A percentile compares a stretch with the other conserved stretches of the same genome.
Evolutionary conservation across 1,140 invertebrate genomes (phyloP).

Genomic region (Dermatophagoides farinae): DNA sequence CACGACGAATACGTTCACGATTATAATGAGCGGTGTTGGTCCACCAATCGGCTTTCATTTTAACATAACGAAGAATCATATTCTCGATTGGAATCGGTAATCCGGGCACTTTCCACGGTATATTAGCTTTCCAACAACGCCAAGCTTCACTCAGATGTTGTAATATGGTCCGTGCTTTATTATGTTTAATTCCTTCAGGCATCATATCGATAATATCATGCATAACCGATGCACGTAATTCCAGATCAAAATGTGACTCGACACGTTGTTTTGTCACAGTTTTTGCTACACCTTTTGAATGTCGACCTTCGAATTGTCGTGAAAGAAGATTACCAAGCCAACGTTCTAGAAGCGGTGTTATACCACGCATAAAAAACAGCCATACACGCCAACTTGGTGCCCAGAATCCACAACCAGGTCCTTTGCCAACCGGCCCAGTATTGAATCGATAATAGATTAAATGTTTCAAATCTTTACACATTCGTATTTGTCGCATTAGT

Average conservation of each 20-base stretch:
- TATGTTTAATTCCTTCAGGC: conserved; percentile 99
- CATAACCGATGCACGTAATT: conserved; percentile 93
- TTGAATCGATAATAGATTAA: conserved; percentile 98
- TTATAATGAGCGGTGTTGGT: conserved; percentile 99
- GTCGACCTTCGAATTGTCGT: conserved; percentile 93
- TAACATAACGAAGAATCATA: conserved; percentile 98
- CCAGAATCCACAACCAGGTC: conserved; percentile 97
- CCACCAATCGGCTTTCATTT: conserved; percentile 99
- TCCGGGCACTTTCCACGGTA: conserved; percentile 97
- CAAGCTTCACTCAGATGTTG: conserved; percentile 98
- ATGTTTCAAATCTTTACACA: conserved; percentile 99
- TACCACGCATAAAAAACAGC: conserved; percentile 98
- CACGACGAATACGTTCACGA: conserved; percentile 75
- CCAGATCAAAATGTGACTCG: conserved; percentile 97
- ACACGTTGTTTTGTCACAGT: conserved; percentile 98
- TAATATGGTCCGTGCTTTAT: conserved; percentile 93
- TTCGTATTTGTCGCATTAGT: conserved; percentile 95
- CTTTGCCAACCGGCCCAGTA: conserved; percentile 93
- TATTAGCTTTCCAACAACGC: conserved; percentile 99
- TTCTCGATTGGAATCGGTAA: conserved; percentile 97
- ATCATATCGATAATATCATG: conserved; percentile 99
- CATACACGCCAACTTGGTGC: conserved; percentile 97
- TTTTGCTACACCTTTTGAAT: conserved; percentile 96
- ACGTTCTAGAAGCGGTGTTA: conserved; percentile 86
- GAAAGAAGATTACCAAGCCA: conserved; percentile 97